These are phyloP conservation scores for Schizothorax lantsangensis DNA, from an alignment of 2,797 vertebrate genomes.

Conservation along the genomic window DNA sequence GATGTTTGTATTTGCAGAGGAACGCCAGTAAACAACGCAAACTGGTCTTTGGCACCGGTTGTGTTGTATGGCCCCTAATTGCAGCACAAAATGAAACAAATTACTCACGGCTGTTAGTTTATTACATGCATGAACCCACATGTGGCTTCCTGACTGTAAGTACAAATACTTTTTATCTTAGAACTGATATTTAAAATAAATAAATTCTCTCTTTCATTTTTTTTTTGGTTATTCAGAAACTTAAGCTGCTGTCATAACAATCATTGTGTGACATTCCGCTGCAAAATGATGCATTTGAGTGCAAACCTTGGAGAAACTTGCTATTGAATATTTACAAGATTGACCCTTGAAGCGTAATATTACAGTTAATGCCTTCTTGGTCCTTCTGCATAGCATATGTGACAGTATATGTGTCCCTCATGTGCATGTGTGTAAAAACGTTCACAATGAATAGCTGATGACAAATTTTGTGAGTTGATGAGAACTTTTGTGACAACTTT, in stretches of 20 bases:
- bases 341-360: not conserved
- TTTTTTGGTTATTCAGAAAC: not conserved
- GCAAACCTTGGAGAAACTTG: not conserved
- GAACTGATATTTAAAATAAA: not conserved
- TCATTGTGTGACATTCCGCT: not conserved
- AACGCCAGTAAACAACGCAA: constrained; percentile 33
- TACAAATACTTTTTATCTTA: constrained; percentile 62
- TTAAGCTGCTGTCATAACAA: not conserved
- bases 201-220: too few species aligned
- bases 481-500: not conserved
- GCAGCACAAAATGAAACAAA: constrained; percentile 61
- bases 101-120: constrained; percentile 66
- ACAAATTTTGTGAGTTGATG: not conserved
- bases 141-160: constrained; percentile 70
- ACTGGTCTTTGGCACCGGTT: constrained; percentile 31
- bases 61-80: constrained; percentile 63
- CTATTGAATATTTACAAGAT: not conserved
- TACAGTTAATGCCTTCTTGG: not conserved
- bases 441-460: not conserved
- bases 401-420: too few species aligned
- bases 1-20: constrained; percentile 41
- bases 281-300: not conserved
- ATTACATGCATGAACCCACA: constrained; percentile 62
- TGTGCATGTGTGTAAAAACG: too few species aligned
- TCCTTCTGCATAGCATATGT: not conserved